Base-by-base conservation (phyloP, 2,113 vertebrate genomes). In the Pangasianodon hypophthalmus region DNA sequence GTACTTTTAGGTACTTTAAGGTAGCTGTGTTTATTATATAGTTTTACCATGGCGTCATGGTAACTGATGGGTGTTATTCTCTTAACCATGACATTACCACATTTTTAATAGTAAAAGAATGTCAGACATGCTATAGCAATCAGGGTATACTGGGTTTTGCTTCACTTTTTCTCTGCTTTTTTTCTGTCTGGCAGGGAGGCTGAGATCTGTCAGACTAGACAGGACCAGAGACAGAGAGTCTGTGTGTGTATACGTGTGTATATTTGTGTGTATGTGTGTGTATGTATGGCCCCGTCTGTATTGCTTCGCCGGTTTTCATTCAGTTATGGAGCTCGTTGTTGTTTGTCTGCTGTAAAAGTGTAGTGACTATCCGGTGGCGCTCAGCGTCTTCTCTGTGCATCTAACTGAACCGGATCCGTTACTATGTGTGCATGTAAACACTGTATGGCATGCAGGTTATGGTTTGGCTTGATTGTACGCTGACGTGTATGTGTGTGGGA, bases 271-370 rank as follows among this genome's bases (percentile, higher is more conserved):
- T 41, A n/a, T 88, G 8, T 89, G 87, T 89, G 87, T 88, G 87
- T 89, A 85, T 16, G 3, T 84, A 46, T 89, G 44, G 41, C 73
- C 84, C 80, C 9, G 80, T 10, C 21, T 79, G 82, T 71, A 64
- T 90, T 86, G 67, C 86, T 84, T 62, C 2, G 10, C 8, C 8
- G 9, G 92, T 90, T 88, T 93, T 92, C 92, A 93, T 90, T 90
- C 93, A 82, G 16, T 92, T 93, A 94, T 93, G 94, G 94, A 92
- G 92, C 94, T 94, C 94, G 29, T 32, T 64, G 48, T 88, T 92
- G 91, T 92, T 88, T 80, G 89, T 37, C 50, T 41, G 26, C 52
- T 86, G 26, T 85, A 83, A 81, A 58, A 75, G 46, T 48, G 58
- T 56, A 71, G 50, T 6, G 80, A 21, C 29, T 54, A 21, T 84